These are phyloP conservation scores for Ciconia maguari DNA, from an alignment of 2,113 vertebrate genomes.

Conservation along the genomic window DNA sequence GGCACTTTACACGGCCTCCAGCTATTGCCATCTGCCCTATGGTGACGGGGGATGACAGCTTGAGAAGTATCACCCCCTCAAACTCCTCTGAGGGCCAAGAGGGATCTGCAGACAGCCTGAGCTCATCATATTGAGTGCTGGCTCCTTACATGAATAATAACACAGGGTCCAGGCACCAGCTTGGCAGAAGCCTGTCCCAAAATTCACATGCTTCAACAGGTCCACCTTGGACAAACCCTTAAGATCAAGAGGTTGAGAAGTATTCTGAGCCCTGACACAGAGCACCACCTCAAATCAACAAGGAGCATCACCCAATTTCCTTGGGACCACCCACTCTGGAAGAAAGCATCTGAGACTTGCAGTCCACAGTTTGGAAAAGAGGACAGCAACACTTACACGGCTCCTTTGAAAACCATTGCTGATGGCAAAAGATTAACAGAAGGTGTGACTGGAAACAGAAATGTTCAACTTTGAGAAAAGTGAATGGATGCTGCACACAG, in stretches of 20 bases:
- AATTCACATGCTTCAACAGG: neutral
- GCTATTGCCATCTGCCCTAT: neutral
- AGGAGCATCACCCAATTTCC: neutral
- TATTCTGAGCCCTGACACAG: neutral
- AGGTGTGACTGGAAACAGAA: neutral
- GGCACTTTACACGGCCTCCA: neutral
- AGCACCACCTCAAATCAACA: neutral
- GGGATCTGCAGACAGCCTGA: neutral
- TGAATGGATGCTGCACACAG: neutral
- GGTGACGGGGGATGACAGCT: neutral
- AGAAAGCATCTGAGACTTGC: neutral
- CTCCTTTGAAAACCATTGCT: neutral
- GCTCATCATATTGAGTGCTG: neutral
- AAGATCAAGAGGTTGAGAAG: neutral
- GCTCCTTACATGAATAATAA: neutral
- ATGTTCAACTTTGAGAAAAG: neutral
- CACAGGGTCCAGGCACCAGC: neutral
- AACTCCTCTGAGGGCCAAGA: neutral
- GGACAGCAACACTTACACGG: neutral
- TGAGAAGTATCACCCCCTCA: neutral
- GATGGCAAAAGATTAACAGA: neutral
- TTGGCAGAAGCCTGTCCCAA: neutral
- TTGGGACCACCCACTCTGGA: neutral
- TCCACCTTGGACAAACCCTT: neutral
- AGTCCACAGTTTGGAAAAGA: neutral